Evolutionary conservation across 2,113 vertebrate species (phyloP).

Genomic region (Indri indri): DNA sequence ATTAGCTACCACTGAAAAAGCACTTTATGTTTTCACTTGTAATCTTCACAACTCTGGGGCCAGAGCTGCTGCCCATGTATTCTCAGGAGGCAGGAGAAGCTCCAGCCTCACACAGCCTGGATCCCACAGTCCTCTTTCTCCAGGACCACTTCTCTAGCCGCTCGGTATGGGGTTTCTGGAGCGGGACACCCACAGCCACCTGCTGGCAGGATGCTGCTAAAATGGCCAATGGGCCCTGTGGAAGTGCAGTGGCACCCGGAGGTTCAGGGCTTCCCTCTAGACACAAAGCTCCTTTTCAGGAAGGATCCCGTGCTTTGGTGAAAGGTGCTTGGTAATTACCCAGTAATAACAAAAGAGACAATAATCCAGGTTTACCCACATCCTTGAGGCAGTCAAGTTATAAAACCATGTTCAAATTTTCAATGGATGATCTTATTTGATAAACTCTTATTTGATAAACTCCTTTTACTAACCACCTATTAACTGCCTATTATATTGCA

Average conservation of each 20-base stretch:
- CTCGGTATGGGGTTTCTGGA: neutral
- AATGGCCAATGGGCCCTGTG: neutral
- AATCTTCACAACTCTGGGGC: neutral
- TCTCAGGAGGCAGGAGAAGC: neutral
- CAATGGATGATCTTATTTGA: neutral
- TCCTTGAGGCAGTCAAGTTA: neutral
- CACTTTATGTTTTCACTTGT: neutral
- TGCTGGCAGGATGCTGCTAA: neutral
- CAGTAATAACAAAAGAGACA: neutral
- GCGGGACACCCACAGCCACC: too few relatives aligned
- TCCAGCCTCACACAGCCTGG: rapidly evolving
- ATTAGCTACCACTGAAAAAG: neutral
- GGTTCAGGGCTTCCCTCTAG: neutral
- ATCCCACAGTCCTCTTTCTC: neutral
- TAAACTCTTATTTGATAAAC: neutral
- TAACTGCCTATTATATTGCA: neutral
- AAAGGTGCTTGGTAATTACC: too few relatives aligned
- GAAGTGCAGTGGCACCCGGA: neutral
- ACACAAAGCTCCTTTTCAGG: neutral
- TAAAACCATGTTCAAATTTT: neutral
- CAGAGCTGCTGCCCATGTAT: too few relatives aligned
- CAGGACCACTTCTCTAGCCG: neutral
- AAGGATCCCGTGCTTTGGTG: neutral
- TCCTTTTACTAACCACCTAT: neutral
- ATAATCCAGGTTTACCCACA: neutral